Percentiles rank a stretch among this genome's conserved stretches.
phyloP scores from a whole-genome alignment of 2,797 vertebrate species.

The Pseudochirops cupreus region DNA sequence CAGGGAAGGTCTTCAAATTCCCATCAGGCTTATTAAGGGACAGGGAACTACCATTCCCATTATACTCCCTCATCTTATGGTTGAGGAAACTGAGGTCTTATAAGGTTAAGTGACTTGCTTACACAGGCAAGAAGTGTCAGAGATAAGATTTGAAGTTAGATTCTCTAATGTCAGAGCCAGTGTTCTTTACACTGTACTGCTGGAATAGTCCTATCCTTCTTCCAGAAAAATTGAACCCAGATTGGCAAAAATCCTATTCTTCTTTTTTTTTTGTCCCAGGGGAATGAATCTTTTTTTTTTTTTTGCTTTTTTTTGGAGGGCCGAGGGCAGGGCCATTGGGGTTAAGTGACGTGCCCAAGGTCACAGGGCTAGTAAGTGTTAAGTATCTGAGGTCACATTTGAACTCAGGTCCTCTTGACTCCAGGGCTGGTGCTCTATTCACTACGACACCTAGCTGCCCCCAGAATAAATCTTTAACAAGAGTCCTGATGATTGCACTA shows the following conservation, averaged over 20 bases:
- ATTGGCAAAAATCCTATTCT: not conserved
- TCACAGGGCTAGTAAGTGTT: no score
- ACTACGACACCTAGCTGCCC: no score
- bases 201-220: not conserved
- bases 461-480: not conserved
- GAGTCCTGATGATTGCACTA: not conserved
- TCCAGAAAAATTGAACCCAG: not conserved
- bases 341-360: no score
- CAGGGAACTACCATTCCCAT: no score
- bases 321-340: no score
- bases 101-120: not conserved
- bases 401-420: no score
- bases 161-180: not conserved
- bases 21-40: no score
- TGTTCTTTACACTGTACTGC: not conserved
- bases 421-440: no score
- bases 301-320: no score
- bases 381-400: no score
- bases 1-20: no score
- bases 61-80: not conserved
- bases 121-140: not conserved
- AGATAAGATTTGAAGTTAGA: not conserved
- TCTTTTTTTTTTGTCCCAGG: not conserved
- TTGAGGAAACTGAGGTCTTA: not conserved
- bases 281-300: not conserved